Conservation (phyloP, 2,113 vertebrate genomes). For the Stomatorhinus ivindoensis region DNA sequence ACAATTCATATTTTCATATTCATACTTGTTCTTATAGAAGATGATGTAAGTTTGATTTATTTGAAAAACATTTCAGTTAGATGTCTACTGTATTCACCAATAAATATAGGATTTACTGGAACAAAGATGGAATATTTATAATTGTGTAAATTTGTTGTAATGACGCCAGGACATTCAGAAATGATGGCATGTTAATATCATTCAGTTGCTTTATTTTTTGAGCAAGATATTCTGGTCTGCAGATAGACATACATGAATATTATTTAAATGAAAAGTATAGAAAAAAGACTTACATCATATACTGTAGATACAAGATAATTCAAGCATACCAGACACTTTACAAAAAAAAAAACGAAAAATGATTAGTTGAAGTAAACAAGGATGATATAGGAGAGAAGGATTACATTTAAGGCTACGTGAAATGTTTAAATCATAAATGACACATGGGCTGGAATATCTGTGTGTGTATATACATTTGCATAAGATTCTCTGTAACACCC, state of each 20-base stretch:
- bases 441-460: not conserved
- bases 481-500: not conserved
- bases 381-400: not conserved
- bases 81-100: not conserved
- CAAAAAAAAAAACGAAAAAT: not conserved
- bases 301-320: not conserved
- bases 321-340: not conserved
- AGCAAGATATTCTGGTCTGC: not conserved
- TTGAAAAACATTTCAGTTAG: not conserved
- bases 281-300: not conserved
- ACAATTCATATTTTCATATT: not conserved
- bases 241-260: slow-evolving; percentile 2
- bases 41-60: not conserved
- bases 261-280: not conserved
- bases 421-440: not conserved
- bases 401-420: not conserved
- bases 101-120: not conserved
- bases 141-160: not conserved
- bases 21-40: not conserved
- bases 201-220: not conserved
- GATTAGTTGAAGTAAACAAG: not conserved
- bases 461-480: not conserved
- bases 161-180: not conserved
- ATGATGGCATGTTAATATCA: not conserved
- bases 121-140: not conserved